Percentiles rank a stretch among this genome's conserved stretches.
phyloP scores from a whole-genome alignment of 2,113 vertebrate species.

The Egretta garzetta region DNA sequence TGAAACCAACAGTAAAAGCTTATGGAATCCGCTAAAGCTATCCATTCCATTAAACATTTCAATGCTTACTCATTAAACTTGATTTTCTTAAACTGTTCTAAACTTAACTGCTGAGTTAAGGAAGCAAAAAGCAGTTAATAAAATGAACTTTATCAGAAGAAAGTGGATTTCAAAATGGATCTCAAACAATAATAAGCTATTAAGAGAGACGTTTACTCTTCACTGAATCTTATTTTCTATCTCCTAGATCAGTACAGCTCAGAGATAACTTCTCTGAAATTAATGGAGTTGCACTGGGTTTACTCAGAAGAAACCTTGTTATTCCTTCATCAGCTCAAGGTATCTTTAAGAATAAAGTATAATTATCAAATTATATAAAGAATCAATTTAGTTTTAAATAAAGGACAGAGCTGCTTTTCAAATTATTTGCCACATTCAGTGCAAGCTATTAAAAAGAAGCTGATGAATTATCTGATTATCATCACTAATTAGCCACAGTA shows the following conservation, averaged over 20 bases:
- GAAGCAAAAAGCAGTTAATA: conserved; percentile 18
- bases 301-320: not conserved
- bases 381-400: conserved; percentile 25
- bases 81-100: not conserved
- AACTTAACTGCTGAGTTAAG: conserved; percentile 1
- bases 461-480: conserved; percentile 58
- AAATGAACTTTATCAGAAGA: not conserved
- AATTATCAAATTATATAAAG: conserved; percentile 40
- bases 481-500: conserved; percentile 56
- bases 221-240: not conserved
- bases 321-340: not conserved
- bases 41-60: not conserved
- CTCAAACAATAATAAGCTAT: not conserved
- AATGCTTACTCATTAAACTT: conserved; percentile 19
- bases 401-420: too few species aligned
- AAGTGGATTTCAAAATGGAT: not conserved
- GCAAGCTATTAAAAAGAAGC: conserved; percentile 61
- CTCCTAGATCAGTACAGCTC: not conserved
- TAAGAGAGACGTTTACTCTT: not conserved
- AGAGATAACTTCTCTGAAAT: not conserved
- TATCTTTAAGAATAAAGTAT: conserved; percentile 28
- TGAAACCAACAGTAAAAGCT: conserved; percentile 35
- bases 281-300: not conserved
- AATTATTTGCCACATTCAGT: conserved; percentile 31
- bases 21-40: not conserved